Evolutionary conservation across 2,113 vertebrate species (phyloP).

Genomic region (Columbina picui): DNA sequence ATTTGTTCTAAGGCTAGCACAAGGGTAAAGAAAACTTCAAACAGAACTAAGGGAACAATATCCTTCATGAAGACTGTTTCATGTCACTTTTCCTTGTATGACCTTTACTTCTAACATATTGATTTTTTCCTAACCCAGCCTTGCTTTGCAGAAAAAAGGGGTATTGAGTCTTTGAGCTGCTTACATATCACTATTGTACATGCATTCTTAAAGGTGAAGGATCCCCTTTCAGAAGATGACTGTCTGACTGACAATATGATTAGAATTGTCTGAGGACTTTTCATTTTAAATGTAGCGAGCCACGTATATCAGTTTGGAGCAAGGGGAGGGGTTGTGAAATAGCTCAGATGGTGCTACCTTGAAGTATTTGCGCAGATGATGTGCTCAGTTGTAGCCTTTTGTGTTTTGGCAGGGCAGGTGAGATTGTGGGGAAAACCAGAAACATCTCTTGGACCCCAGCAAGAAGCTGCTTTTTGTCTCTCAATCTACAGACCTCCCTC

Average conservation of each 20-base stretch:
- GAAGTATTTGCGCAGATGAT: conserved; percentile 28
- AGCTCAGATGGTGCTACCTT: neutral
- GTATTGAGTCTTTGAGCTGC: conserved; percentile 82
- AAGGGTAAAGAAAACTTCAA: conserved; percentile 81
- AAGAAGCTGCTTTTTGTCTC: neutral
- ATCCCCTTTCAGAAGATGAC: conserved; percentile 75
- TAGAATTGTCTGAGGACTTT: conserved; percentile 76
- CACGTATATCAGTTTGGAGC: conserved; percentile 54
- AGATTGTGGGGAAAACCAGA: neutral
- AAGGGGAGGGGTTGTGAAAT: conserved; percentile 21
- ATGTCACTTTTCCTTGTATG: conserved; percentile 81
- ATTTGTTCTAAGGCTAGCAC: conserved; percentile 69
- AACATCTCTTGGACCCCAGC: neutral
- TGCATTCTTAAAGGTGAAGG: conserved; percentile 79
- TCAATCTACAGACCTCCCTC: neutral
- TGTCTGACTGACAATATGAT: conserved; percentile 79
- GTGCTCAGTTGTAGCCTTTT: conserved; percentile 25
- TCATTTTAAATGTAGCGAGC: conserved; percentile 70
- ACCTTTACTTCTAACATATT: conserved; percentile 85
- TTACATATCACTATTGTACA: conserved; percentile 80
- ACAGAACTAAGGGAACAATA: conserved; percentile 80
- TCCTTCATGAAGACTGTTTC: conserved; percentile 82
- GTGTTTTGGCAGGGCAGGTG: neutral
- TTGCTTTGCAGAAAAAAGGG: conserved; percentile 83
- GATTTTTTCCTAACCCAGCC: conserved; percentile 82